Percentiles rank a stretch among this genome's conserved stretches.
phyloP scores from a whole-genome alignment of 2,113 vertebrate genomes.

The Ardeotis arabs region DNA sequence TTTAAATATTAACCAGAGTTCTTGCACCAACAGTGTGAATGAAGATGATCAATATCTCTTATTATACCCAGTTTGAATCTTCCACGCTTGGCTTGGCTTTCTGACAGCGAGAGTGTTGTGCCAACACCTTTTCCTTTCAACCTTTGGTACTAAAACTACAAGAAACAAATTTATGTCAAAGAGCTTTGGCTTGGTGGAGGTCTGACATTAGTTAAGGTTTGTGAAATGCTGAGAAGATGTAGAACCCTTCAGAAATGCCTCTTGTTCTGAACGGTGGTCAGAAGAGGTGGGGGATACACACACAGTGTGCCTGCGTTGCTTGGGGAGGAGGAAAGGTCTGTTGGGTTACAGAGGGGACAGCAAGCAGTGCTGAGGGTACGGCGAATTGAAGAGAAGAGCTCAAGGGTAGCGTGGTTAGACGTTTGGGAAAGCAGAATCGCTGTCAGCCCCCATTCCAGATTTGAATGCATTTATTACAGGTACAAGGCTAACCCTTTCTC shows the following conservation, averaged over 20 bases:
- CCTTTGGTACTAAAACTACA: neutral
- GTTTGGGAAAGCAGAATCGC: neutral
- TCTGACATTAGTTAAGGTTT: accelerated
- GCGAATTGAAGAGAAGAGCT: neutral
- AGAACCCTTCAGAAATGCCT: neutral
- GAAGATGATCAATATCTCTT: constrained; percentile 48
- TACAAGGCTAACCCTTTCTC: neutral
- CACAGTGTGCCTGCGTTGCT: neutral
- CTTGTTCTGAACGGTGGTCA: neutral
- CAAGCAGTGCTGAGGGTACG: neutral
- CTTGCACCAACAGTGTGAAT: neutral
- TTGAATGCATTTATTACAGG: neutral
- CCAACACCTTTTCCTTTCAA: constrained; percentile 31
- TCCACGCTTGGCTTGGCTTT: constrained; percentile 21
- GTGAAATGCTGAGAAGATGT: neutral
- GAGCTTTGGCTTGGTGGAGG: neutral
- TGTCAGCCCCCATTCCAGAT: neutral
- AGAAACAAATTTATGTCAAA: constrained; percentile 16
- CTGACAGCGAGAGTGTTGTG: neutral
- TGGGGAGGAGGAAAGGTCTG: accelerated
- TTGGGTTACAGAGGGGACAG: neutral
- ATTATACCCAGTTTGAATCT: constrained; percentile 30
- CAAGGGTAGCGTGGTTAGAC: neutral
- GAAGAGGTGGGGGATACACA: neutral
- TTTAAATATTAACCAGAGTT: constrained; percentile 47